A percentile compares a stretch with the other conserved stretches of the same genome.
Evolutionary conservation across 2,888 invertebrate genomes (phyloP).

Genomic region (Hermaeophaga mercurialis): DNA sequence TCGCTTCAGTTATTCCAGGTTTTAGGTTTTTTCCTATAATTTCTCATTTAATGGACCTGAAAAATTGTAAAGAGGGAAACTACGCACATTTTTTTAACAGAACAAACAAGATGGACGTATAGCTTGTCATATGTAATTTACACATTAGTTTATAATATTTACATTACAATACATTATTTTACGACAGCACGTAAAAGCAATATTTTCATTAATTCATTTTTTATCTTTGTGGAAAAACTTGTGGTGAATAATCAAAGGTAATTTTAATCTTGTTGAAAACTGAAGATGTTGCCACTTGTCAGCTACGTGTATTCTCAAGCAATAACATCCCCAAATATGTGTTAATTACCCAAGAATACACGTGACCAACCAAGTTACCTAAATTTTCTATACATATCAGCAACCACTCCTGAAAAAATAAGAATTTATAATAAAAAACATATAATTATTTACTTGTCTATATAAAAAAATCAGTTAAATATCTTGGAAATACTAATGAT

Average conservation of each 20-base stretch:
- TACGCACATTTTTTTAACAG: background rate
- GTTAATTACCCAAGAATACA: slow-evolving; percentile 99
- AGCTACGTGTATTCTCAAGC: slow-evolving; percentile 99
- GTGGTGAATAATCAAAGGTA: too few relatives aligned
- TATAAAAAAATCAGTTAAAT: too few relatives aligned
- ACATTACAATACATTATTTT: too few relatives aligned
- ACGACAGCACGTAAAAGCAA: too few relatives aligned
- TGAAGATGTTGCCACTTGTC: slow-evolving; percentile 67
- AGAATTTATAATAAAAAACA: too few relatives aligned
- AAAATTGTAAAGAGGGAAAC: background rate
- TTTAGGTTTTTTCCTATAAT: slow-evolving; percentile 11
- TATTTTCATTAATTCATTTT: too few relatives aligned
- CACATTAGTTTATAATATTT: too few relatives aligned
- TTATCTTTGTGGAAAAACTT: too few relatives aligned
- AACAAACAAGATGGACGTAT: background rate
- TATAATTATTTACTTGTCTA: too few relatives aligned
- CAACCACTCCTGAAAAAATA: background rate
- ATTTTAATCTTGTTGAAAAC: slow-evolving; percentile 23
- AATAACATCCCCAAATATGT: slow-evolving; percentile 95
- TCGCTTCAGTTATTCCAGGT: slow-evolving; percentile 34
- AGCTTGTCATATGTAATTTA: too few relatives aligned
- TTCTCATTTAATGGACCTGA: slow-evolving; percentile 12
- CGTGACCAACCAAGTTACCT: slow-evolving; percentile 85
- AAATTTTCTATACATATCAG: background rate
- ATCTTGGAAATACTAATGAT: too few relatives aligned